A percentile compares a stretch with the other conserved stretches of the same genome.
Conservation (phyloP, 2,797 vertebrate genomes). For the Syncerus caffer region DNA sequence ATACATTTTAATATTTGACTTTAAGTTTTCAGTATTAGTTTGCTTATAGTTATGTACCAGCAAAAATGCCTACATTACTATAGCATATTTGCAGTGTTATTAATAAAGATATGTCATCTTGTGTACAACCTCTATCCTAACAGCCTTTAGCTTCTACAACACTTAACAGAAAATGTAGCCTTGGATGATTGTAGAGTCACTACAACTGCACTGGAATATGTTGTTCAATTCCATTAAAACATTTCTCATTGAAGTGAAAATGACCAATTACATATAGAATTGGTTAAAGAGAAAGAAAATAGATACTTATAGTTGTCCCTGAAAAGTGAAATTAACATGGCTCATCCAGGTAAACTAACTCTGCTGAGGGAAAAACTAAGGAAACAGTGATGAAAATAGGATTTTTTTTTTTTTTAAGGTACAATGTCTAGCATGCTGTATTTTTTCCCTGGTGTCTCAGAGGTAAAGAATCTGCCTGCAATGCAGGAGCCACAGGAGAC, state of each 20-base stretch:
- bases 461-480: background rate
- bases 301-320: background rate
- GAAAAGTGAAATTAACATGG: background rate
- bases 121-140: background rate
- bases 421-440: background rate
- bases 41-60: background rate
- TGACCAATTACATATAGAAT: background rate
- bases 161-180: background rate
- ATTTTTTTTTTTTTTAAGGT: background rate
- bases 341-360: background rate
- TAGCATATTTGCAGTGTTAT: background rate
- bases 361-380: background rate
- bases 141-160: background rate
- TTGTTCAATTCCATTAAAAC: background rate
- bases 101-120: background rate
- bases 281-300: background rate
- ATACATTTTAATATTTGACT: background rate
- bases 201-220: background rate
- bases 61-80: background rate
- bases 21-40: background rate
- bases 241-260: background rate
- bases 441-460: background rate
- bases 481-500: background rate
- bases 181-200: background rate
- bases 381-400: background rate